Conservation (phyloP, 2,113 vertebrate species). For the Kryptolebias marmoratus region DNA sequence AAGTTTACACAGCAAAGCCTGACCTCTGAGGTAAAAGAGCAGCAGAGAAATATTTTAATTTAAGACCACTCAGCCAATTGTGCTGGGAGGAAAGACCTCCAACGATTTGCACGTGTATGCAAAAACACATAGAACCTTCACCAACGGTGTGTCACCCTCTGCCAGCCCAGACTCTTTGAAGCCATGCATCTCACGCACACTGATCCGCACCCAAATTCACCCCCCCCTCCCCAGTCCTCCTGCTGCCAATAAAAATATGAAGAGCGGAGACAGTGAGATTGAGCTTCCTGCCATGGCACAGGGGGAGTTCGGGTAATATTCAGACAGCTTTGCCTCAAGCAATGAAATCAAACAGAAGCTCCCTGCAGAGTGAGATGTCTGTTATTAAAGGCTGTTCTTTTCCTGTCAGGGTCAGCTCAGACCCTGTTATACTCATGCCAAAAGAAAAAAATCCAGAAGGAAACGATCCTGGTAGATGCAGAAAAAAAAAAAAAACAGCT, state of each 20-base stretch:
- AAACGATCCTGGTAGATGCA: conserved; percentile 13
- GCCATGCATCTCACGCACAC: conserved; percentile 44
- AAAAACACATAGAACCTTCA: not conserved
- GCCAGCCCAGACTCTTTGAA: conserved; percentile 42
- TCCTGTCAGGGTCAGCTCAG: conserved; percentile 70
- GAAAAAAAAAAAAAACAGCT: conserved; percentile 14
- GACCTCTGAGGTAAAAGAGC: conserved; percentile 54
- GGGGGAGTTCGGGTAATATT: conserved; percentile 75
- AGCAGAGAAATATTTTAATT: conserved; percentile 10
- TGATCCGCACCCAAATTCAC: conserved; percentile 29
- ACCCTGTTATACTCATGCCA: conserved; percentile 49
- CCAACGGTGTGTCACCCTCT: conserved; percentile 26
- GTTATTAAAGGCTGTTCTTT: conserved; percentile 77
- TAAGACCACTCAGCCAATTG: conserved; percentile 36
- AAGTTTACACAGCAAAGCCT: conserved; percentile 36
- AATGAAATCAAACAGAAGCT: conserved; percentile 72
- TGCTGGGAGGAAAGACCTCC: conserved; percentile 24
- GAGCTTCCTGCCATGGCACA: conserved; percentile 60
- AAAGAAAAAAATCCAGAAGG: not conserved
- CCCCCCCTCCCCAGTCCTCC: conserved; percentile 32
- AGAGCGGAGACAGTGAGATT: conserved; percentile 69
- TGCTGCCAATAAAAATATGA: conserved; percentile 71
- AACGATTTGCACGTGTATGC: conserved; percentile 9
- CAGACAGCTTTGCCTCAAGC: conserved; percentile 73
- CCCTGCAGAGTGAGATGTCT: conserved; percentile 68